Conservation (phyloP, 1,140 invertebrate species). For the Oncopodura yosiiana region DNA sequence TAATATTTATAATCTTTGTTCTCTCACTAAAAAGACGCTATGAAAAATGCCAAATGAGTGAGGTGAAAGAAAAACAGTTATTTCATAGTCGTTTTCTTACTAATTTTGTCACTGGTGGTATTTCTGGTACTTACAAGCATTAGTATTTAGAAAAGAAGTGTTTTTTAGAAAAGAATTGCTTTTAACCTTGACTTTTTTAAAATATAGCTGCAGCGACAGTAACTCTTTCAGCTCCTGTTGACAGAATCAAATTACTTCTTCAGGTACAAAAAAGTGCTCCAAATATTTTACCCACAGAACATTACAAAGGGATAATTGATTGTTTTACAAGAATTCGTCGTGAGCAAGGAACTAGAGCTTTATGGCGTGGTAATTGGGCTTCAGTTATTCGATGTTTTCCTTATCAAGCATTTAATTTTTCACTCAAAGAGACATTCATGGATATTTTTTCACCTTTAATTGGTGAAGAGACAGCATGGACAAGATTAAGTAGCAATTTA, state of each 20-base stretch:
- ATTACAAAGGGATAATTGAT: conserved; percentile 54
- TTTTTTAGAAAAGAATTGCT: too few relatives aligned
- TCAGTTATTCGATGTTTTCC: conserved; percentile 23
- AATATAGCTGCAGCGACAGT: conserved; percentile 82
- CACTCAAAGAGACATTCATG: conserved; percentile 28
- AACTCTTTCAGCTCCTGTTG: conserved; percentile 79
- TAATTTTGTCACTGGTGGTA: conserved; percentile 12
- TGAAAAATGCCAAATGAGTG: neutral
- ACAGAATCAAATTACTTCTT: conserved; percentile 83
- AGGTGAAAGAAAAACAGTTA: neutral
- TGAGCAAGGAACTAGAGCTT: conserved; percentile 24
- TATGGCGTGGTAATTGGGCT: conserved; percentile 31
- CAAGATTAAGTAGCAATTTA: conserved; percentile 12
- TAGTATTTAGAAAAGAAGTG: too few relatives aligned
- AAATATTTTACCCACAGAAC: conserved; percentile 65
- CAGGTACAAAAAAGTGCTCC: conserved; percentile 77
- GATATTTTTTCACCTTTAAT: neutral
- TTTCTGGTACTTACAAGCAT: too few relatives aligned
- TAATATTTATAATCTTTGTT: neutral
- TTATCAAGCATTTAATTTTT: conserved; percentile 31
- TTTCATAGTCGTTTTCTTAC: too few relatives aligned
- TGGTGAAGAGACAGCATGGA: neutral
- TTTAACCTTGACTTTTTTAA: conserved; percentile 69
- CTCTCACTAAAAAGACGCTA: neutral
- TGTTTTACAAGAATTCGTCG: conserved; percentile 11